Base-by-base conservation (phyloP, 2,797 vertebrate genomes). In the Melanotaenia boesemani region DNA sequence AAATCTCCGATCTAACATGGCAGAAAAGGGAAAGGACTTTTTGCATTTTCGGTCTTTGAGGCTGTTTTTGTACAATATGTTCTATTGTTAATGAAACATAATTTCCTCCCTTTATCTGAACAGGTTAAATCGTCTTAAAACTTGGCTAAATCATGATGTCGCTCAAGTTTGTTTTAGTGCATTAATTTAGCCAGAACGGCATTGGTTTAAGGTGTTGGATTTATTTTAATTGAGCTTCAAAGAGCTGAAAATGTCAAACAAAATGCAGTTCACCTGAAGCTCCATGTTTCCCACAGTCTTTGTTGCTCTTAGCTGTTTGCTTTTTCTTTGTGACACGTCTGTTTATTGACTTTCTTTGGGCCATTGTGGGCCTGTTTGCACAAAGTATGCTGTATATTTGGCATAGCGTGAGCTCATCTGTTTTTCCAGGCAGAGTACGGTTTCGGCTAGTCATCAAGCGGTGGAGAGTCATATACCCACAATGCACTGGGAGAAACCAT, bases 261-360 rank as follows among this genome's bases (percentile, higher is more conserved):
- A 44, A 30, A 56, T 24, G 22, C 1, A 30, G 24, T 36, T 36
- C 46, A 54, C 63, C 13, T 70, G 62, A 24, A 50, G 24, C 10
- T 16, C 36, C 44, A 37, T 0, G 18, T 76, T 81, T 83, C 81
- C 70, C 80, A 68, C 55, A 18, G 41, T 41, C 30, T 6, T 16
- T 56, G 75, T 62, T 52, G 46, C 59, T 72, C 41, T 22, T 4
- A 68, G 46, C 59, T 67, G 44, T 81, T 84, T 81, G 66, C 55
- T 62, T 63, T 76, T 30, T 75, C 79, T 85, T 30, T 62, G 24
- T 32, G 22, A 63, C 60, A 16, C 68, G 72, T 18, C 4, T 83
- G 80, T 88, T 87, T 89, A 62, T 89, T 86, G 84, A 84, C 81
- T 79, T 63, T 83, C 44, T 56, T 64, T n/a, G 24, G 57, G 72